Percentiles rank a stretch among this genome's conserved stretches.
phyloP scores from a whole-genome alignment of 2,113 vertebrate species.

The Condylura cristata region DNA sequence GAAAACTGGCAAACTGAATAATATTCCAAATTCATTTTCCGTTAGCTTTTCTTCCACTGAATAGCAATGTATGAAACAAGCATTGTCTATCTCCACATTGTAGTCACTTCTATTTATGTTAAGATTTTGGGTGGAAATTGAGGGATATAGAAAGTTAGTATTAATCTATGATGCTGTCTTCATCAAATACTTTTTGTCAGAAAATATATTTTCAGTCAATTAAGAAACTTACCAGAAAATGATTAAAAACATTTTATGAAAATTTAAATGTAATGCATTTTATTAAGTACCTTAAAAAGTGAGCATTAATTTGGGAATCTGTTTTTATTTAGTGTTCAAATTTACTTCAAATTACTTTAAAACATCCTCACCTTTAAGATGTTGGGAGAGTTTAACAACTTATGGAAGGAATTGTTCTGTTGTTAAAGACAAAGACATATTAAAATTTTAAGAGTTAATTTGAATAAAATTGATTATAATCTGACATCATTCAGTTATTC shows the following conservation, averaged over 20 bases:
- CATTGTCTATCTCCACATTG: background rate
- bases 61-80: background rate
- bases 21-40: background rate
- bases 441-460: background rate
- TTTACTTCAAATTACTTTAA: slow-evolving; percentile 70
- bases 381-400: slow-evolving; percentile 60
- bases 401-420: slow-evolving; percentile 43
- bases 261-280: slow-evolving; percentile 68
- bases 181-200: background rate
- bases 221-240: slow-evolving; percentile 52
- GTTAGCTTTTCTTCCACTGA: background rate
- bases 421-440: background rate
- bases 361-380: slow-evolving; percentile 64
- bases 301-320: slow-evolving; percentile 71
- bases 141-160: background rate
- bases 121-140: background rate
- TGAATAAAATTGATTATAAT: background rate
- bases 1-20: background rate
- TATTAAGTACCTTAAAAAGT: slow-evolving; percentile 60
- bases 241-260: slow-evolving; percentile 59
- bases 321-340: slow-evolving; percentile 28
- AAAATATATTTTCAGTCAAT: slow-evolving; percentile 46
- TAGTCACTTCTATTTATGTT: background rate
- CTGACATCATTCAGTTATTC: background rate
- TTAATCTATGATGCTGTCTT: background rate